Base-by-base conservation (phyloP, 2,113 vertebrate genomes). In the Pachycephala philippinensis region DNA sequence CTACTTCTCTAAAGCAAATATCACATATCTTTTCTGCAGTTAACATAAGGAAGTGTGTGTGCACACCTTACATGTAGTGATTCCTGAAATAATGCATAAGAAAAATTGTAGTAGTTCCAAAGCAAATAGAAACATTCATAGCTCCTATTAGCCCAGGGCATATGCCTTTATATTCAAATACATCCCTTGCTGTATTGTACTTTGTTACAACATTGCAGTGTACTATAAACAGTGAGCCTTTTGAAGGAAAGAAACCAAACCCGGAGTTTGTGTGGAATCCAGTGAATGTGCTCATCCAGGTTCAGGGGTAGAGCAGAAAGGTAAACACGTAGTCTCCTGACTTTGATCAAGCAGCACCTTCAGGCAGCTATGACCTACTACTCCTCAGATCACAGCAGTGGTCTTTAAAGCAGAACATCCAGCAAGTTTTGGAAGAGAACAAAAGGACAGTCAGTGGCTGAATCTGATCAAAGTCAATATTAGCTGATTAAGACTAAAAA, bases 291-390 rank as follows among this genome's bases (percentile, higher is more conserved):
- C 40, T 70, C 71, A 37, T 35, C 30, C 65, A 71, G 66, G 52
- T 74, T 69, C 35, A 37, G 30, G 33, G 26, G 18, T 65, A 61
- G 61, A 90, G 65, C 54, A 74, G 71, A 89, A 80, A 87, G 39
- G 75, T 60, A 77, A 95, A 42, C 21, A 15, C 39, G 61, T 3
- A 80, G 26, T 47, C 70, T 90, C 65, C n/a, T 69, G 79, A 52
- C 90, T 94, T 95, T 74, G 95, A 94, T 95, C 91, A 93, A 61
- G 70, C 75, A 95, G 90, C 87, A 91, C 82, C 89, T 93, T 79
- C 84, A 88, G 70, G 91, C 93, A 93, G 54, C 47, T 72, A 72
- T 70, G 72, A 88, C 37, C 66, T 89, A 42, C 70, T 65, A 14
- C 66, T 74, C 74, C 76, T 95, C 78, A 82, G 50, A 91, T 89